Evolutionary conservation across 2,888 invertebrate genomes (phyloP), one percentile per base, ranked within the genome.

Genomic region (Eupithecia tripunctaria): DNA sequence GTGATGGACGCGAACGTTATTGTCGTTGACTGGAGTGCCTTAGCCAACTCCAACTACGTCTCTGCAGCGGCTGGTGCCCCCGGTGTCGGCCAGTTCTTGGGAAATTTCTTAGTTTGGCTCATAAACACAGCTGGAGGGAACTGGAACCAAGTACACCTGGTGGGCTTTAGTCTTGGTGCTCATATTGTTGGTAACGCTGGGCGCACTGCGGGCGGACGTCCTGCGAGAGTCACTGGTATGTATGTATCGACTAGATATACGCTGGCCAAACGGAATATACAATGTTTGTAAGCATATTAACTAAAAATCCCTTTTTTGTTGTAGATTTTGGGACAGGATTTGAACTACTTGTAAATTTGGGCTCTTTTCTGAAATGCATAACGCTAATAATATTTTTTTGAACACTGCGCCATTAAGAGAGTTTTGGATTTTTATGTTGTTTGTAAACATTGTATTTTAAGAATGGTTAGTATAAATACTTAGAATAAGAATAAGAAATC

Each of bases 121-220:
- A 82, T 93, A 43, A 82, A 86, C 67, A 88, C 82, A 0, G 86
- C 85, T 32, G 92, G 93, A 38, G 89, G 90, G 7, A 87, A 89
- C 76, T 88, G 89, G 86, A 88, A 88, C 75, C 87, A 90, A 68
- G 85, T 94, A 0, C 94, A 95, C 75, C 81, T 95, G 14, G 82
- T 94, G 10, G 95, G 95, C 21, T 90, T 91, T 84, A 94, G 94
- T 77, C 86, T 95, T 77, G 95, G 95, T 0, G 92, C 94, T 70
- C 95, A 95, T 78, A 85, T 94, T 1, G 91, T 91, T 1, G 93
- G 91, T 3, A 87, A 78, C 27, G 90, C 91, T 29, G 93, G 92
- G 0, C 88, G 90, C 0, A 76, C 80, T 2, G 78, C 84, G 7
- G 82, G 82, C 14, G 77, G 85, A 1, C 80, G 83, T 7, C 71